These are phyloP conservation scores for Drosophila takahashii DNA, from an alignment of 1,140 invertebrate genomes.

Conservation along the genomic window DNA sequence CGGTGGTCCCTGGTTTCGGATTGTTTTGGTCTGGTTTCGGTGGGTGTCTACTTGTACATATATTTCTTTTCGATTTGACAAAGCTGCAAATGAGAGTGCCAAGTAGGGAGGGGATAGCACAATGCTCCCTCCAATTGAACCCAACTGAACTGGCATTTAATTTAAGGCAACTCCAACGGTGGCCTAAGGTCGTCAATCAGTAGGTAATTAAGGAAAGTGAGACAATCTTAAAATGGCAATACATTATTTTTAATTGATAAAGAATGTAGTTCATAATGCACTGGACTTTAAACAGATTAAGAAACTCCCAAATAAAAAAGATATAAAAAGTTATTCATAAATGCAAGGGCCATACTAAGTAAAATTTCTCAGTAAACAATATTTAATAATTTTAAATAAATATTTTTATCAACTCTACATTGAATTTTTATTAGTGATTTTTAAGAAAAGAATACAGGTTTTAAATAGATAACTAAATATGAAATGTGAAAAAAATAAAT, in stretches of 20 bases:
- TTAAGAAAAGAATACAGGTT: too few relatives aligned
- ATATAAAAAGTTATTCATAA: too few relatives aligned
- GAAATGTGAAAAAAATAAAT: too few relatives aligned
- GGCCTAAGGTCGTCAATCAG: constrained; percentile 17
- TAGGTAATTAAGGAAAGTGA: constrained; percentile 13
- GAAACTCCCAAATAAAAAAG: too few relatives aligned
- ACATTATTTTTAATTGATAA: too few relatives aligned
- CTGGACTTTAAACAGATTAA: neutral
- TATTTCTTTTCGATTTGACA: constrained; percentile 15
- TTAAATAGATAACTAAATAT: too few relatives aligned
- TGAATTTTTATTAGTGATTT: too few relatives aligned
- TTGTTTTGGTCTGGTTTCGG: constrained; percentile 25
- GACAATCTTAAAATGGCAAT: neutral
- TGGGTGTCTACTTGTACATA: constrained; percentile 7
- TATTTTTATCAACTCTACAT: too few relatives aligned
- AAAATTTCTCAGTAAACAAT: too few relatives aligned
- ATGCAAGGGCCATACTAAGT: too few relatives aligned
- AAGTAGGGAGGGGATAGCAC: constrained; percentile 8
- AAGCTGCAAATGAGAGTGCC: constrained; percentile 27
- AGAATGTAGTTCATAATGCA: too few relatives aligned
- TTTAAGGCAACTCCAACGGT: constrained; percentile 1
- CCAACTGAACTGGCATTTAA: constrained; percentile 15
- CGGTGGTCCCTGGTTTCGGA: constrained; percentile 7
- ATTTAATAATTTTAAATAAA: too few relatives aligned
- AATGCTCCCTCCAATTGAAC: constrained; percentile 20